A percentile compares a stretch with the other conserved stretches of the same genome.
Evolutionary conservation across 2,888 invertebrate genomes (phyloP).

Genomic region (Lycocerus yunnanus): DNA sequence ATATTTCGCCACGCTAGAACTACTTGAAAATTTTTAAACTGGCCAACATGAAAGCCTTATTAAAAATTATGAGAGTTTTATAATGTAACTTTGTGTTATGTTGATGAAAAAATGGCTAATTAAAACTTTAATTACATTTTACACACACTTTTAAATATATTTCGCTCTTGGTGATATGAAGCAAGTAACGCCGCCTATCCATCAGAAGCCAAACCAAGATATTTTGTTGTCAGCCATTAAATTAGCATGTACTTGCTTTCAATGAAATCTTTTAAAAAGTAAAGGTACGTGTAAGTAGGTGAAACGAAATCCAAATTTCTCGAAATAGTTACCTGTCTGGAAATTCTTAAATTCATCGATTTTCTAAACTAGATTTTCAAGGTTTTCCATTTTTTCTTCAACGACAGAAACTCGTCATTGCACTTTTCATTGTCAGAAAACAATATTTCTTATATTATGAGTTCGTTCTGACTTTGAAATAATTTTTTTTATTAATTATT

Average conservation of each 20-base stretch:
- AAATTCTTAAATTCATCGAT: no score
- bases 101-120: not conserved
- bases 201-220: not conserved
- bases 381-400: no score
- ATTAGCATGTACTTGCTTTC: not conserved
- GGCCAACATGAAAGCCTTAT: not conserved
- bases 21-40: not conserved
- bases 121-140: not conserved
- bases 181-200: not conserved
- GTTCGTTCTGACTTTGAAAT: no score
- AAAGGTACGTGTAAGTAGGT: not conserved
- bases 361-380: no score
- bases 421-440: no score
- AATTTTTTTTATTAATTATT: no score
- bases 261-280: not conserved
- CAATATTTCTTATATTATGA: no score
- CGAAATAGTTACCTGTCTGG: no score
- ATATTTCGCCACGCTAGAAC: not conserved
- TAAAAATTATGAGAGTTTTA: not conserved
- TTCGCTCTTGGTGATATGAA: not conserved
- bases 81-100: not conserved
- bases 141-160: not conserved
- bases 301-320: not conserved
- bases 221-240: not conserved
- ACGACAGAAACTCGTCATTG: no score